Evolutionary conservation across 1,140 invertebrate genomes (phyloP), one percentile per base, ranked within the genome.

Genomic region (Macrotrachela quadricornifera): DNA sequence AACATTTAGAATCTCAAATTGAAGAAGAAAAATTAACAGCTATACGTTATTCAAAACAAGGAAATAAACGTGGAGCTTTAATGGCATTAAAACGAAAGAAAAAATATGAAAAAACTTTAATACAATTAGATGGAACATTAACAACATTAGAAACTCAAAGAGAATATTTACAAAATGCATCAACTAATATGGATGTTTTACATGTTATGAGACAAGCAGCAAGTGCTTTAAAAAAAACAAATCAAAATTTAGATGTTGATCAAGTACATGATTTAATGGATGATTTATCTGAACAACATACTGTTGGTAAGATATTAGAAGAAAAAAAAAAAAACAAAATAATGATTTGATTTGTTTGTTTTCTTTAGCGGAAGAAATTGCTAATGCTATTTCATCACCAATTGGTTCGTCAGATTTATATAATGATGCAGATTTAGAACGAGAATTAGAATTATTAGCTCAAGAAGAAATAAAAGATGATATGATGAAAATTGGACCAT

Each of bases 231-330:
- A 96, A 96, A 73, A 73, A 79, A 57, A 87, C 90, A 47, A 90
- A 99, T 71, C 81, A 95, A 50, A 36, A 55, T 30, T 40, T 54
- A 15, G 85, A 95, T 75, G 83, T 92, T 46, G 87, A 94, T 71
- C 60, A 95, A 74, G 90, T 96, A 13, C 90, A 96, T 64, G 86
- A 96, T 66, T 83, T 97, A 73, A 96, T 97, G 90, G 92, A 97
- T 66, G 92, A 97, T 64, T 92, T 99, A 62, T 86, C 88, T 37
- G 92, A 99, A 68, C 92, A 97, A 72, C 90, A 97, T 30, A 30
- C 21, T 30, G 21, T 30, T 30, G 21, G 21, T 30, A 30, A 30
- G 21, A 30, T 30, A 4, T 30, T n/a, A n/a, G n/a, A n/a, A n/a
- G n/a, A n/a, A n/a, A n/a, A n/a, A n/a, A n/a, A n/a, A n/a, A n/a